Percentiles rank a stretch among this genome's conserved stretches.
These are phyloP conservation scores for Mobula hypostoma DNA, from an alignment of 2,113 vertebrate genomes.

Conservation along the genomic window DNA sequence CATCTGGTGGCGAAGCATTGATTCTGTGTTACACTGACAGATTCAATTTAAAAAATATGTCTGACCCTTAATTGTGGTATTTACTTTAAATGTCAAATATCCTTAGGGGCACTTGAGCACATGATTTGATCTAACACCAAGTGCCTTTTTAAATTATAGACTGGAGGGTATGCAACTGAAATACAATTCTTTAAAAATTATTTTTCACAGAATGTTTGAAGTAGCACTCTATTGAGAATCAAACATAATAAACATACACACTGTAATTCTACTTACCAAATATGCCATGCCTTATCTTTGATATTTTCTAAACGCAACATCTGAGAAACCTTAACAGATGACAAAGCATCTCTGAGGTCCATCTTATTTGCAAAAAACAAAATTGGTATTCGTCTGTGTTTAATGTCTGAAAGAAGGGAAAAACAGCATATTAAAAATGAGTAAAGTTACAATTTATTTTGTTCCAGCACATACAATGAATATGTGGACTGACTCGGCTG, in stretches of 20 bases:
- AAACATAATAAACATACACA: not conserved
- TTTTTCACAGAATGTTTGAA: not conserved
- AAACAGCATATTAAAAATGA: not conserved
- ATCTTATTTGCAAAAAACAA: constrained; percentile 99
- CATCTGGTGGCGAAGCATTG: not conserved
- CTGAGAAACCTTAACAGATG: constrained; percentile 92
- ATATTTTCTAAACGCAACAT: constrained; percentile 88
- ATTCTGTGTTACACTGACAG: not conserved
- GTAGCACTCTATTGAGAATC: not conserved
- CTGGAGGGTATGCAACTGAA: not conserved
- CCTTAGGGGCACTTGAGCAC: not conserved
- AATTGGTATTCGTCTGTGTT: constrained; percentile 88
- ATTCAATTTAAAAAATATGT: not conserved
- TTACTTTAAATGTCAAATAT: constrained; percentile 17
- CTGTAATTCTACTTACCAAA: constrained; percentile 69
- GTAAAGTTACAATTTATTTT: not conserved
- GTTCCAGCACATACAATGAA: not conserved
- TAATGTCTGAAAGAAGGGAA: constrained; percentile 69
- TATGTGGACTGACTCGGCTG: not conserved
- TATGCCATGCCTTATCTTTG: constrained; percentile 98
- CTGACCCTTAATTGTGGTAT: not conserved
- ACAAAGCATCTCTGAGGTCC: constrained; percentile 88
- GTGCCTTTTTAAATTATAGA: constrained; percentile 17
- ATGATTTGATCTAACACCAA: not conserved
- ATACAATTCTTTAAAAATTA: not conserved